Evolutionary conservation across 2,888 invertebrate species (phyloP), one percentile per base, ranked within the genome.

Genomic region (Mayetiola destructor): DNA sequence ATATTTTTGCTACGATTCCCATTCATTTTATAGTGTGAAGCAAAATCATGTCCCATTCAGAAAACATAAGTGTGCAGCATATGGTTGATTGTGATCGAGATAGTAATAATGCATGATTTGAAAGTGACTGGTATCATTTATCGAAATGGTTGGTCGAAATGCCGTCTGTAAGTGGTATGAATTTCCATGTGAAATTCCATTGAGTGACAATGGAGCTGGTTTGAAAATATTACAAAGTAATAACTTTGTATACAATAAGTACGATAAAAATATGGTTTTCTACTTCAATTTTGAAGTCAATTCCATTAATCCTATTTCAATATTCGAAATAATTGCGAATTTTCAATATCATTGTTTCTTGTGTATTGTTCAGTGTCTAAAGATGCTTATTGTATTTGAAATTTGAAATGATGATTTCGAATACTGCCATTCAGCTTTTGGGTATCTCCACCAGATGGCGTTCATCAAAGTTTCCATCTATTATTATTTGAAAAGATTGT

Each of bases 61-160:
- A 20, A 29, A 71, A 78, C 56, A 85, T 88, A 1, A 79, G 86
- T 36, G 76, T 63, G 12, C 65, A 77, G 71, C 76, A 90, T 76
- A 79, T 83, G 64, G 83, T 91, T 63, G 90, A 91, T 71, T 91
- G 91, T 72, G 83, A 88, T 0, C 74, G 75, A 6, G 76, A 80
- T 32, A 80, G 79, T 35, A 85, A 85, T 70, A 76, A 76, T 60
- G 90, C 88, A 0, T 90, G 90, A 69, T 70, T 76, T 1, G 90
- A 90, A 21, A 90, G 90, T 30, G 87, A 89, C 69, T 84, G 84
- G 63, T 89, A 88, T 64, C 72, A 77, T n/a, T 76, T 89, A 1
- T 73, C 89, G 0, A 70, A 77, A n/a, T 90, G 89, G 89, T 67
- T 90, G 61, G 65, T 73, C 16, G 65, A 73, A 48, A 87, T 88